Conservation (phyloP, 2,888 invertebrate genomes). For the Drosophila antonietae region DNA sequence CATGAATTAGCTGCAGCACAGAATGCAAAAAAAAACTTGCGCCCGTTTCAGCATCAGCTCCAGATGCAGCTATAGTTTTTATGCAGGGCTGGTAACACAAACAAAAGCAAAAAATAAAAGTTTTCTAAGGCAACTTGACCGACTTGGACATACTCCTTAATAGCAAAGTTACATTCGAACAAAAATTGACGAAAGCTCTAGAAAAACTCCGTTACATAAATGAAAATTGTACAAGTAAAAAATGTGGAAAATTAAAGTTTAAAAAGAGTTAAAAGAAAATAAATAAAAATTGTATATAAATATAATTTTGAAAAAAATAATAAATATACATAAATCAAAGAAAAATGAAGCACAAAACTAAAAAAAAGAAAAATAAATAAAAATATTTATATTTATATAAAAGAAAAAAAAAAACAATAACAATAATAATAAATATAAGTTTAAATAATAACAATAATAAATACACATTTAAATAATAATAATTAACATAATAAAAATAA, state of each 20-base stretch:
- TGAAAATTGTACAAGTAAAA: not conserved
- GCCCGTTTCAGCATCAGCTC: slow-evolving; percentile 10
- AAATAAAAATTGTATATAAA: not conserved
- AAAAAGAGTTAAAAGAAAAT: not conserved
- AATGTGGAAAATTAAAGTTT: not conserved
- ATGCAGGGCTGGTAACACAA: slow-evolving; percentile 2
- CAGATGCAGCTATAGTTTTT: slow-evolving; percentile 34
- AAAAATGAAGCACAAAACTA: no score
- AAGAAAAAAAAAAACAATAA: no score
- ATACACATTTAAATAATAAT: no score
- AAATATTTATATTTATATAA: no score
- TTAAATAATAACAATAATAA: no score
- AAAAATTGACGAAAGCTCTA: not conserved
- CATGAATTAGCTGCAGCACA: slow-evolving; percentile 43
- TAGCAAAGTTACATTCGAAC: not conserved
- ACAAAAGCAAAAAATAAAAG: slow-evolving; percentile 7
- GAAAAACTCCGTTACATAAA: not conserved
- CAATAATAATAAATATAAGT: no score
- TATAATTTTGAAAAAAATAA: not conserved
- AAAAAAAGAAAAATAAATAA: no score
- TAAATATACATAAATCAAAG: not conserved
- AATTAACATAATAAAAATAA: no score
- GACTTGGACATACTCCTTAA: slow-evolving; percentile 1
- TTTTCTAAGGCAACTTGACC: not conserved
- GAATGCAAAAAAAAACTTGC: slow-evolving; percentile 4